Percentiles rank a stretch among this genome's conserved stretches.
Conservation (phyloP, 2,113 vertebrate genomes). For the Dolichotis patagonum region DNA sequence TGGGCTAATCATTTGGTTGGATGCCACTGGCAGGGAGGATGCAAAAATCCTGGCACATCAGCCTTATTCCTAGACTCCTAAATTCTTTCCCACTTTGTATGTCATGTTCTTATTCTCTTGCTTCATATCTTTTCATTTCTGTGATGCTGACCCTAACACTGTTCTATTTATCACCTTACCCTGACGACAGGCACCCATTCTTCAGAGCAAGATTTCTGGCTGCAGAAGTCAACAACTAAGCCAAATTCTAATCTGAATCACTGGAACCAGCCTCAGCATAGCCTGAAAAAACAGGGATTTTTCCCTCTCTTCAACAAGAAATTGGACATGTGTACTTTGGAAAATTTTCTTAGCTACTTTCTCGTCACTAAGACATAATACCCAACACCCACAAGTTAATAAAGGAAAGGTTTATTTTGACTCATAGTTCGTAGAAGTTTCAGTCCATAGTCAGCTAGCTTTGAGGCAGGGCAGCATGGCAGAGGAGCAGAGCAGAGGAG, state of each 20-base stretch:
- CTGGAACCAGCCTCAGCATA: not conserved
- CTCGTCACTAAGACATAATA: not conserved
- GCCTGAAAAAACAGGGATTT: not conserved
- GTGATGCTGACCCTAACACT: not conserved
- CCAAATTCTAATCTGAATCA: constrained; percentile 18
- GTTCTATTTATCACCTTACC: not conserved
- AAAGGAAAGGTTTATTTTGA: not conserved
- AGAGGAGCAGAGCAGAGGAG: not conserved
- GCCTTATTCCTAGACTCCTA: not conserved
- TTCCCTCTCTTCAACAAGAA: not conserved
- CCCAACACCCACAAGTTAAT: not conserved
- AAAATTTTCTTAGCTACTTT: not conserved
- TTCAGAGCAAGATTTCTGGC: not conserved
- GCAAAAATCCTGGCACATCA: not conserved
- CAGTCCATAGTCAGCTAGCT: not conserved
- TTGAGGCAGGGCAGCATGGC: not conserved
- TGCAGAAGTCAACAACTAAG: not conserved
- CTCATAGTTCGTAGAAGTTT: not conserved
- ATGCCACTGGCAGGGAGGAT: not conserved
- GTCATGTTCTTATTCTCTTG: not conserved
- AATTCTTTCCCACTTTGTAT: not conserved
- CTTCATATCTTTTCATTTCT: not conserved
- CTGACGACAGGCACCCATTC: not conserved
- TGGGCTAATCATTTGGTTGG: not conserved
- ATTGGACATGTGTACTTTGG: not conserved